Evolutionary conservation across 35 echinoderm and acorn worm genomes (phyloP).

Genomic region (Apostichopus parvimensis): DNA sequence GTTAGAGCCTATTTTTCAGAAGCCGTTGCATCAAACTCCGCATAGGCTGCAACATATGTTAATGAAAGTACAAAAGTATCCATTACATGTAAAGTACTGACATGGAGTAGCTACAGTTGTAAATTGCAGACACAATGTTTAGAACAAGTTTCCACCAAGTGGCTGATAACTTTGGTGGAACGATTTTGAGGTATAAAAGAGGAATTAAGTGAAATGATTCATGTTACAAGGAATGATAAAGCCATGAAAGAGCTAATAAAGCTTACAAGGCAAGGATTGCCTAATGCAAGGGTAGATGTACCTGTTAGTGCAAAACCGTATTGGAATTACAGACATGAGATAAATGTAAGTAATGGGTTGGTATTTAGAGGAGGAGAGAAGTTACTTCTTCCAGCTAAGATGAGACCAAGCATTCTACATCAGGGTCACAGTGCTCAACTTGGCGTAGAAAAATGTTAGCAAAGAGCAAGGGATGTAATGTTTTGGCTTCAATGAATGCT

Average conservation of each 20-base stretch:
- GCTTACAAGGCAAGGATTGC: not conserved
- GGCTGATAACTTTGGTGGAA: slow-evolving; percentile 29
- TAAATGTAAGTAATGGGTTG: slow-evolving; percentile 10
- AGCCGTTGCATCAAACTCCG: not conserved
- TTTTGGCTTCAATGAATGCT: not conserved
- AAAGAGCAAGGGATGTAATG: not conserved
- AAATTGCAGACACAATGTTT: not conserved
- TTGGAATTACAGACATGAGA: slow-evolving; percentile 7
- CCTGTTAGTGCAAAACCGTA: not conserved
- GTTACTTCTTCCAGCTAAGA: not conserved
- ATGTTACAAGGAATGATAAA: slow-evolving; percentile 17
- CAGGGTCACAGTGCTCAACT: not conserved
- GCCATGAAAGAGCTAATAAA: not conserved
- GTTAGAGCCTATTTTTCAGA: slow-evolving; percentile 15
- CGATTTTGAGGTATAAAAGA: not conserved
- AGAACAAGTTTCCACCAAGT: not conserved
- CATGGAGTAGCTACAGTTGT: not conserved
- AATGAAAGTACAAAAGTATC: slow-evolving; percentile 15
- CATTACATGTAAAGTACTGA: slow-evolving; percentile 4
- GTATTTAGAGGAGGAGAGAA: not conserved
- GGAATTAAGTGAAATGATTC: slow-evolving; percentile 7
- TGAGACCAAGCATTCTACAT: not conserved
- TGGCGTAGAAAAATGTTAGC: not conserved
- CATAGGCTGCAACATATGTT: slow-evolving; percentile 21
- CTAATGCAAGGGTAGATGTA: not conserved